Evolutionary conservation across 1,140 invertebrate species (phyloP).

Genomic region (Pygmarrhopalites habei): DNA sequence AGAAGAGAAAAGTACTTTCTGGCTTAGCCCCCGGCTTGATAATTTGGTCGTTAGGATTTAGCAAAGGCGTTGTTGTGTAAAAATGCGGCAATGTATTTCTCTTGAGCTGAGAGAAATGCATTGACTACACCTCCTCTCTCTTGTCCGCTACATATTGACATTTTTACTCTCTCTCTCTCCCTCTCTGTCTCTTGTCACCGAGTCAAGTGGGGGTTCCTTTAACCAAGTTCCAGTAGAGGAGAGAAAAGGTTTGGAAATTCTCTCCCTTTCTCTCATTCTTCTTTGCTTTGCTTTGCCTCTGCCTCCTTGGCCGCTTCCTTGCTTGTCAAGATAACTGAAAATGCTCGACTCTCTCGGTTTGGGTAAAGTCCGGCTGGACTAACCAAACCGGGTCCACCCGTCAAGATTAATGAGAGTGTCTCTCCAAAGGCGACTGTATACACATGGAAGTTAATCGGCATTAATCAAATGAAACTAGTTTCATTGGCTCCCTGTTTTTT

Average conservation of each 20-base stretch:
- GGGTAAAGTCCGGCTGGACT: conserved; percentile 10
- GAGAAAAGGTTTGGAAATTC: no score
- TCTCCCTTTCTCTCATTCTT: no score
- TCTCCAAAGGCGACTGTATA: conserved; percentile 16
- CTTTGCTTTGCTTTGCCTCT: no score
- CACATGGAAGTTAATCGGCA: conserved; percentile 30
- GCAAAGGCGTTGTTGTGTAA: conserved; percentile 40
- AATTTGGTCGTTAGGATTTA: conserved; percentile 42
- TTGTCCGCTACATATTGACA: no score
- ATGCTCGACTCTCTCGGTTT: not conserved
- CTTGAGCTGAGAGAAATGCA: not conserved
- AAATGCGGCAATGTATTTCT: conserved; percentile 27
- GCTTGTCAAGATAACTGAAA: conserved; percentile 36
- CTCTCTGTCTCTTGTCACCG: not conserved
- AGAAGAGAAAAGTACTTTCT: conserved; percentile 37
- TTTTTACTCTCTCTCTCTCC: conserved; percentile 16
- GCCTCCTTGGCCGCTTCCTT: no score
- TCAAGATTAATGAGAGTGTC: conserved; percentile 40
- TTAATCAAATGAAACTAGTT: conserved; percentile 37
- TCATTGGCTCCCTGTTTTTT: not conserved
- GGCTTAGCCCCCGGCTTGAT: conserved; percentile 40
- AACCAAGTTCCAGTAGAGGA: no score
- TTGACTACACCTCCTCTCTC: not conserved
- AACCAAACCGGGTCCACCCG: no score
- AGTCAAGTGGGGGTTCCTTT: conserved; percentile 36